phyloP scores from a whole-genome alignment of 2,113 vertebrate genomes.

The Smithornis capensis region DNA sequence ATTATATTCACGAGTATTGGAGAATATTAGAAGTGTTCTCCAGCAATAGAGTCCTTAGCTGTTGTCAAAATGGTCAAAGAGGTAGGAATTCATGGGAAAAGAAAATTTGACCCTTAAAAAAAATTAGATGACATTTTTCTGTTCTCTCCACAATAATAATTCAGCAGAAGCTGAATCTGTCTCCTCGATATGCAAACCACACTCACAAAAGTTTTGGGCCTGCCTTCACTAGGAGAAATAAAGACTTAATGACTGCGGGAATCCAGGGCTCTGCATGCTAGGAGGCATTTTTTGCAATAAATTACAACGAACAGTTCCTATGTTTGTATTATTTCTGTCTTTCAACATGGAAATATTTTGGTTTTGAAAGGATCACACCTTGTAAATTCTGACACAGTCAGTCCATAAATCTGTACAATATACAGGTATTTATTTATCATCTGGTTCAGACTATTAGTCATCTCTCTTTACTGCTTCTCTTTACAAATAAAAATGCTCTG shows the following conservation, averaged over 20 bases:
- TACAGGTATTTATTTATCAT: not conserved
- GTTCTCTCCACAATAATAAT: not conserved
- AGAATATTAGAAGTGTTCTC: not conserved
- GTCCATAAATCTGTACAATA: not conserved
- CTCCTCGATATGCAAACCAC: not conserved
- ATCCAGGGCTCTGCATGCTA: not conserved
- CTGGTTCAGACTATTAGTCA: not conserved
- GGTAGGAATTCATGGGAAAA: not conserved
- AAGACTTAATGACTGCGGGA: not conserved
- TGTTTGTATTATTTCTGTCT: not conserved
- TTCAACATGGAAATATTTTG: not conserved
- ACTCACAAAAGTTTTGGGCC: not conserved
- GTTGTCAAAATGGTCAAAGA: not conserved
- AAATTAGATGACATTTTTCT: not conserved
- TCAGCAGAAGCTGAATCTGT: not conserved
- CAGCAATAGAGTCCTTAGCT: not conserved
- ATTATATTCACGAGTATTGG: not conserved
- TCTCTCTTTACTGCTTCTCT: not conserved
- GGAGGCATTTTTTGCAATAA: not conserved
- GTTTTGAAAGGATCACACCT: not conserved
- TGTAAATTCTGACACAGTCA: not conserved
- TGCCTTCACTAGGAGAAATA: not conserved
- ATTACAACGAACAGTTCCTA: not conserved
- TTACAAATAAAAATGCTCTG: not conserved
- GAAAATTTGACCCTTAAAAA: not conserved